Percentiles rank a stretch among this genome's conserved stretches.
These are phyloP conservation scores for Nothura maculosa DNA, from an alignment of 2,797 vertebrate species.

Conservation along the genomic window DNA sequence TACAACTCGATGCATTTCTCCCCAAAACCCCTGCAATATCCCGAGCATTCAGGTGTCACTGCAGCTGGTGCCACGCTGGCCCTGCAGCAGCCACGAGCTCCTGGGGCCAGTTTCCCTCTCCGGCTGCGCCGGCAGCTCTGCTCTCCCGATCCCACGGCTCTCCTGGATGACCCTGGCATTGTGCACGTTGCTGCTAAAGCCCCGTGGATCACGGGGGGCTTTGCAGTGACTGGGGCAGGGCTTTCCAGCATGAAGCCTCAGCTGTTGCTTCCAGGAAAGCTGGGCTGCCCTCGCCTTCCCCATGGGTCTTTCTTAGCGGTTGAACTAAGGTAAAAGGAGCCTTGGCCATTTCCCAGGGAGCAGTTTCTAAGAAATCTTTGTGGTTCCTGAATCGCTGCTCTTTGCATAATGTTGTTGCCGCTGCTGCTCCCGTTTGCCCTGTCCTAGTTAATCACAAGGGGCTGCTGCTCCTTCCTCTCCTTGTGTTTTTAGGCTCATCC, in stretches of 20 bases:
- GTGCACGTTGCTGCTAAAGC: neutral
- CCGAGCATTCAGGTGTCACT: neutral
- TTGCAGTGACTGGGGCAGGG: neutral
- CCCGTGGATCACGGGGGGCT: neutral
- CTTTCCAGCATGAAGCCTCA: neutral
- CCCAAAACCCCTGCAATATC: fast-evolving
- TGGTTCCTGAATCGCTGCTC: neutral
- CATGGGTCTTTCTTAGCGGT: conserved; percentile 43
- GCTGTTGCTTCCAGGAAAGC: neutral
- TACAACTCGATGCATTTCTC: neutral
- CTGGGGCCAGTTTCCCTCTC: neutral
- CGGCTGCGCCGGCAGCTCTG: neutral
- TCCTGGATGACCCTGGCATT: neutral
- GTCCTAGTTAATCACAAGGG: conserved; percentile 55
- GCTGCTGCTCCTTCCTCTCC: conserved; percentile 5
- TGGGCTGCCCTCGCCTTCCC: neutral
- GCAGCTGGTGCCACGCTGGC: fast-evolving
- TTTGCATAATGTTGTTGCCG: conserved; percentile 19
- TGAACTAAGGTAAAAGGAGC: conserved; percentile 55
- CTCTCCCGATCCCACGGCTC: neutral
- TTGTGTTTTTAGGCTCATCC: neutral
- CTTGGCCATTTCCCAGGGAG: conserved; percentile 24
- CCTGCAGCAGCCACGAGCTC: neutral
- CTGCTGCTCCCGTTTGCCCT: conserved; percentile 54
- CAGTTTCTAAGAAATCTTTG: conserved; percentile 62